A percentile compares a stretch with the other conserved stretches of the same genome.
phyloP scores from a whole-genome alignment of 2,113 vertebrate genomes.

The Vulpes ferrilata region DNA sequence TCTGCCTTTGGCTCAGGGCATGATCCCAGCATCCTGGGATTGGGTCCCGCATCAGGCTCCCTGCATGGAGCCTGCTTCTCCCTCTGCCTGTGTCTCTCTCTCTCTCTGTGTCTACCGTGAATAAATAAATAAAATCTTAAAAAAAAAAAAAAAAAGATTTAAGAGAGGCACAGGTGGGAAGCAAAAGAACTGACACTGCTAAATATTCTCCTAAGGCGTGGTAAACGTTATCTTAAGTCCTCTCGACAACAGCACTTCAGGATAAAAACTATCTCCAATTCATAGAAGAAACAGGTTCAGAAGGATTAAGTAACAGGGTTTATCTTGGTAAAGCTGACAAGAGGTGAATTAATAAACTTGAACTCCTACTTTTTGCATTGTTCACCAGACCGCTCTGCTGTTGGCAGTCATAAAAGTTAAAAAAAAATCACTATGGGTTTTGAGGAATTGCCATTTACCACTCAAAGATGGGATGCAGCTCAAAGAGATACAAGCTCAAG shows the following conservation, averaged over 20 bases:
- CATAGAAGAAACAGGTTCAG: neutral
- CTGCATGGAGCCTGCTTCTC: too few species aligned
- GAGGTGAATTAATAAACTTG: neutral
- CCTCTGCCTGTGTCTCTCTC: too few species aligned
- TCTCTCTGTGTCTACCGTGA: too few species aligned
- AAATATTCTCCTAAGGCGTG: neutral
- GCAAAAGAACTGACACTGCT: neutral
- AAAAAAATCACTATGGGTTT: neutral
- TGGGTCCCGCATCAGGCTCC: too few species aligned
- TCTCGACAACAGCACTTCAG: neutral
- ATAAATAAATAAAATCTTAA: too few species aligned
- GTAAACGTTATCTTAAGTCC: neutral
- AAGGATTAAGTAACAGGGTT: neutral
- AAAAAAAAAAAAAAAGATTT: too few species aligned
- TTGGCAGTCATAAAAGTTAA: neutral
- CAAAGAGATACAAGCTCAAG: neutral
- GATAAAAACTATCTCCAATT: neutral
- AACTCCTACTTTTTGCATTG: neutral
- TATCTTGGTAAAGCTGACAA: neutral
- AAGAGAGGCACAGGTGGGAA: neutral
- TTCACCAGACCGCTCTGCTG: neutral
- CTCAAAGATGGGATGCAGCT: neutral
- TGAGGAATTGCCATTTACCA: neutral
- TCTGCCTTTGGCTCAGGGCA: too few species aligned
- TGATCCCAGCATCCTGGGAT: too few species aligned